Percentiles rank a stretch among this genome's conserved stretches.
These are phyloP conservation scores for Galeopterus variegatus DNA, from an alignment of 2,113 vertebrate genomes.

Conservation along the genomic window DNA sequence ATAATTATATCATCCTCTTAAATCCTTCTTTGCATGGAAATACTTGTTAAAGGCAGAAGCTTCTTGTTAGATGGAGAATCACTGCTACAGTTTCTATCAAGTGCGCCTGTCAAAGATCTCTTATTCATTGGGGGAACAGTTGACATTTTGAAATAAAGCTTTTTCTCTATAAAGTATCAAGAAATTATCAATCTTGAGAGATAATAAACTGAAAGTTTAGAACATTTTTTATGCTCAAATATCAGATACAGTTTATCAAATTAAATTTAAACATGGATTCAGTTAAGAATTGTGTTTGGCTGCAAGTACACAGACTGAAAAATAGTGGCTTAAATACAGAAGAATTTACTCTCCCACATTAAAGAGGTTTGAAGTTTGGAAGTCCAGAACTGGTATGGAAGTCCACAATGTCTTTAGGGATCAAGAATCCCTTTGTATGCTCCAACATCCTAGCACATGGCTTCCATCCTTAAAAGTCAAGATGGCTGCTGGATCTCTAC, in stretches of 20 bases:
- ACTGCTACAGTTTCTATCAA: neutral
- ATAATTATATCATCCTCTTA: conserved; percentile 30
- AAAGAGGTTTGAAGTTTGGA: conserved; percentile 59
- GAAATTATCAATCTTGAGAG: conserved; percentile 37
- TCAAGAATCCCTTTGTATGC: neutral
- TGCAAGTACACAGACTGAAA: conserved; percentile 10
- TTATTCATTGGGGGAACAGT: conserved; percentile 14
- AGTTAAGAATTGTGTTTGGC: conserved; percentile 25
- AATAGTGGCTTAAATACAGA: neutral
- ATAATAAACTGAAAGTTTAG: conserved; percentile 22
- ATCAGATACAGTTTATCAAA: conserved; percentile 35
- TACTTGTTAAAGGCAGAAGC: conserved; percentile 49
- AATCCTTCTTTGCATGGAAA: conserved; percentile 62
- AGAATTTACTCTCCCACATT: conserved; percentile 48
- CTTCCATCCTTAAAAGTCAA: conserved; percentile 24
- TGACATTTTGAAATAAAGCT: conserved; percentile 60
- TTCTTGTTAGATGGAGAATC: conserved; percentile 36
- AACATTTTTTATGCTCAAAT: conserved; percentile 49
- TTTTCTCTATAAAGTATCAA: conserved; percentile 29
- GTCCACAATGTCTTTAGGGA: neutral
- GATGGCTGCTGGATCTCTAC: neutral
- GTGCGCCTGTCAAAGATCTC: conserved; percentile 12
- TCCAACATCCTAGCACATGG: neutral
- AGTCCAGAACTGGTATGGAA: neutral
- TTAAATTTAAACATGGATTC: conserved; percentile 61